Evolutionary conservation across 2,888 invertebrate species (phyloP), one percentile per base, ranked within the genome.

Genomic region (Monochamus alternatus): DNA sequence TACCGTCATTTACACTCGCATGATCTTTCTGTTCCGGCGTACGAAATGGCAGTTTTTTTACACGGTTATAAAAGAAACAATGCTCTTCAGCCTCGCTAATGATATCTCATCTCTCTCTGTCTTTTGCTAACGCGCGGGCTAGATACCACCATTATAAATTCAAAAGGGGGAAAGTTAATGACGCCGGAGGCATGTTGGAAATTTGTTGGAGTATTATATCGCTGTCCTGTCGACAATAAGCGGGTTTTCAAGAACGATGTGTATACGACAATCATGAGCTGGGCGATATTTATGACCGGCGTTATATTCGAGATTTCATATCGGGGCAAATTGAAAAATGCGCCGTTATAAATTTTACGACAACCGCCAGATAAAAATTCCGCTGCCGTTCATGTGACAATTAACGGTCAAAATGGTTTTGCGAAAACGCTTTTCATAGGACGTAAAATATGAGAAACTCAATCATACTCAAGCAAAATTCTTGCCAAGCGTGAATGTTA

Each of bases 101-200:
- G 55, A 55, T 14, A 55, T 55, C 55, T n/a, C 5, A 14, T 55
- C 10, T 55, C 14, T 55, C n/a, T 38, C 55, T 14, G n/a, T 14
- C n/a, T n/a, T 12, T n/a, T n/a, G n/a, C n/a, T 3, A 14, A 14
- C 14, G 55, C 14, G 55, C 22, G 14, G 55, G 55, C 14, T 55
- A 3, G 55, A 3, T 0, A 55, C 14, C 55, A 14, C n/a, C 14
- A 55, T 14, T n/a, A 55, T 55, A 55, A 9, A 47, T 47, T 55
- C 22, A n/a, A 55, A 55, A 38, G 22, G 55, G 55, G 55, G 55
- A 55, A n/a, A 55, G 55, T 55, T 55, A 55, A 55, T 55, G 55
- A 55, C 14, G 55, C 55, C n/a, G 55, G 55, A 55, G 55, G 55
- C 55, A 55, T 55, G 55, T 55, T 55, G 55, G 55, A 55, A 55